A percentile compares a stretch with the other conserved stretches of the same genome.
phyloP scores from a whole-genome alignment of 2,888 invertebrate genomes.

The Pediacus dermestoides region DNA sequence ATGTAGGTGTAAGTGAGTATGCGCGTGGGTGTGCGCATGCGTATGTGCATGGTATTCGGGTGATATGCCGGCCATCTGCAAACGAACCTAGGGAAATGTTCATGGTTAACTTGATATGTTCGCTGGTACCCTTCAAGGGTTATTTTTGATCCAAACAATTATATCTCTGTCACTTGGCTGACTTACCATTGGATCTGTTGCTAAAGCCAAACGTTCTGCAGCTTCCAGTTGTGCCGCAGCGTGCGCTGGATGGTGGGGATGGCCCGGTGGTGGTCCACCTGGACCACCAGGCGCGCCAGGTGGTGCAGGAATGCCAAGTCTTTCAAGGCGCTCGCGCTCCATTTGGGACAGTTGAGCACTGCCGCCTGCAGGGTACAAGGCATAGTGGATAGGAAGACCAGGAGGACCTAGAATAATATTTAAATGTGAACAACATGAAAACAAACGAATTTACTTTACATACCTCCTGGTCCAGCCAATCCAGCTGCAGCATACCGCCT shows the following conservation, averaged over 20 bases:
- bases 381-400: slow-evolving; percentile 64
- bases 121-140: background rate
- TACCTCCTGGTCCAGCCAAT: slow-evolving; percentile 46
- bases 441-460: too few species aligned
- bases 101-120: background rate
- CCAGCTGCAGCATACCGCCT: slow-evolving; percentile 57
- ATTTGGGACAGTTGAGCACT: slow-evolving; percentile 68
- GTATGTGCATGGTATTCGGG: slow-evolving; percentile 90
- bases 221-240: slow-evolving; percentile 65
- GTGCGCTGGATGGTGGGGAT: slow-evolving; percentile 56
- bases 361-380: slow-evolving; percentile 67
- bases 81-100: slow-evolving; percentile 53
- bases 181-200: slow-evolving; percentile 84
- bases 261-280: slow-evolving; percentile 54
- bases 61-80: slow-evolving; percentile 89
- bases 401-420: slow-evolving; percentile 35
- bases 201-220: slow-evolving; percentile 76
- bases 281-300: slow-evolving; percentile 55
- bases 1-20: slow-evolving; percentile 84
- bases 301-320: slow-evolving; percentile 72
- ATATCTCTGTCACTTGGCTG: too few species aligned
- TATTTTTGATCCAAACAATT: background rate
- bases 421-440: too few species aligned
- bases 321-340: slow-evolving; percentile 82
- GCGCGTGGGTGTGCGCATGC: slow-evolving; percentile 87